Base-by-base conservation (phyloP, 1,140 invertebrate species). In the Drosophila ohnishii region DNA sequence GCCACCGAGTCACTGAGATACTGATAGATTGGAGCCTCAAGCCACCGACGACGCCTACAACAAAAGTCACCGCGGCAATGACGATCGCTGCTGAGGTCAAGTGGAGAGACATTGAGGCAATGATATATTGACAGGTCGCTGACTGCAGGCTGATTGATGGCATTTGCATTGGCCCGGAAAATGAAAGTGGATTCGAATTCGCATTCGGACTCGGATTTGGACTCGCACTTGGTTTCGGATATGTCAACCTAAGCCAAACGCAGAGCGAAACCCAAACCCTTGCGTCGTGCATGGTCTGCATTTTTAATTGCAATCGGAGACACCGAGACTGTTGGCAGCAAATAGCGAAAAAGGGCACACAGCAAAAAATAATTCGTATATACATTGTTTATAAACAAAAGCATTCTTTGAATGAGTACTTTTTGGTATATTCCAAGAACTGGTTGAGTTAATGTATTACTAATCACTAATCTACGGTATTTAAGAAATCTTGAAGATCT, bases 41-140 rank as follows among this genome's bases (percentile, higher is more conserved):
- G 19, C 10, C 30, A 19, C 34, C 47, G 58, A 35, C 40, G 39
- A 76, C 73, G 74, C 67, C 79, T 60, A 82, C 78, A 81, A 81
- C 45, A 73, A 81, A 77, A 37, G 51, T 55, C 74, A 66, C 47
- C 10, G 64, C 28, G n/a, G 62, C 63, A 37, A 37, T 44, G 42
- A 62, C 59, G 44, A 59, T 19, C 30, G 64, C 25, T 45, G 25
- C 48, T 72, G 83, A 86, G 83, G 84, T 86, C 83, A 88, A 83
- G 83, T 83, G 71, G 53, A 28, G 62, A 70, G 84, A 63, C 83
- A 86, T 88, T 86, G 84, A 83, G 81, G 55, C 72, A 76, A 67
- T 76, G 62, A 76, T 76, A 56, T 76, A 76, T 76, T 60, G 73
- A 76, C 73, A 76, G 73, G 72, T 75, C 62, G 62, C 40, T 35